Base-by-base conservation (phyloP, 2,113 vertebrate genomes). In the Phyllopteryx taeniolatus region DNA sequence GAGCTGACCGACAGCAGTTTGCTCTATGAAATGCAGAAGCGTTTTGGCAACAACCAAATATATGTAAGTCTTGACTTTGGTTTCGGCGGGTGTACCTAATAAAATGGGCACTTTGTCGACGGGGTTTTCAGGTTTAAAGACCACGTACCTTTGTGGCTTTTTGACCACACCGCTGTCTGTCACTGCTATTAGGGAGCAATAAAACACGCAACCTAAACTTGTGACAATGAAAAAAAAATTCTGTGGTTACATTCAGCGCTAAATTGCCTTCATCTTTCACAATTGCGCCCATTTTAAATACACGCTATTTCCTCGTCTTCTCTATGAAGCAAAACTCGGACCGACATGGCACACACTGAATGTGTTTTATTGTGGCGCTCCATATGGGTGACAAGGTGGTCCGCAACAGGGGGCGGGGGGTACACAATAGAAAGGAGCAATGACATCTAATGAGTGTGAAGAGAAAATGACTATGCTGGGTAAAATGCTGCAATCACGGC, bases 1-100 rank as follows among this genome's bases (percentile, higher is more conserved):
- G 95, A 98, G 85, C 93, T 99, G 31, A 97, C 93, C 0, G 95
- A 98, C 71, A 93, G 95, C 92, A 98, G 96, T 79, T 91, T 99
- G n/a, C 95, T 99, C n/a, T 99, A 99, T 8, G 97, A 99, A 86
- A 97, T 99, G 85, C 96, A 98, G 88, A 99, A 99, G 80, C 96
- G 97, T 75, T 98, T 96, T 43, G 94, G 90, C 65, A 99, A 98
- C 22, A 91, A 97, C 86, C 97, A 99, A 89, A 98, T 99, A 85
- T 96, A 98, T 7, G 96, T 98, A 90, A 92, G 96, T 73, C 51
- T 20, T 17, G 1, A 0, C 17, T 8, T 8, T 49, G 10, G 42
- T 35, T 17, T 3, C 5, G 33, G 59, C 31, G 33, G 22, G 13
- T 31, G 27, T 59, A 5, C 57, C 57, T 8, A 17, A 35, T 35